A percentile compares a stretch with the other conserved stretches of the same genome.
Evolutionary conservation across 2,113 vertebrate genomes (phyloP).

Genomic region (Trogon surrucura): DNA sequence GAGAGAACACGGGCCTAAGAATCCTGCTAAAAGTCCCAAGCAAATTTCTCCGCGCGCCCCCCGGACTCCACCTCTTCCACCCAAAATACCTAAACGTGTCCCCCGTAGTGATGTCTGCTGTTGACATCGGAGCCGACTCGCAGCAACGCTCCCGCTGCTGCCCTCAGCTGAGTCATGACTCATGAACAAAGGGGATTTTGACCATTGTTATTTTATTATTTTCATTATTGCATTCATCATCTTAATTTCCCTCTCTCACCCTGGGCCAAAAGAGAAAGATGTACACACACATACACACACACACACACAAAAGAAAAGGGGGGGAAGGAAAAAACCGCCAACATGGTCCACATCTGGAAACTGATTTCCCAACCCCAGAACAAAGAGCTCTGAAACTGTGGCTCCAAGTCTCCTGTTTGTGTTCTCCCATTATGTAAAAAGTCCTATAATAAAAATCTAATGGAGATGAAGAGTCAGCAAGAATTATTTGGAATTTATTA

Average conservation of each 20-base stretch:
- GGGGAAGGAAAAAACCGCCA: not conserved
- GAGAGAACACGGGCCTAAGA: conserved; percentile 36
- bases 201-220: conserved; percentile 72
- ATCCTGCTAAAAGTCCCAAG: not conserved
- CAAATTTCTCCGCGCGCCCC: not conserved
- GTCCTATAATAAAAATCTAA: conserved; percentile 48
- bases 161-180: conserved; percentile 61
- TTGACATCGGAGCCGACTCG: conserved; percentile 41
- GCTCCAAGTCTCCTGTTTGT: conserved; percentile 56
- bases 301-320: not conserved
- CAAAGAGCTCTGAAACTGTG: conserved; percentile 59
- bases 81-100: not conserved
- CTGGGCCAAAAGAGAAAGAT: conserved; percentile 30
- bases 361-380: conserved; percentile 65
- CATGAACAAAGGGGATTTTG: conserved; percentile 59
- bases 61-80: conserved; percentile 36
- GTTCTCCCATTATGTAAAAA: conserved; percentile 58
- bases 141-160: conserved; percentile 38
- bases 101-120: conserved; percentile 15
- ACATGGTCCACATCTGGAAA: conserved; percentile 69
- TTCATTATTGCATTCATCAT: conserved; percentile 75
- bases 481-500: conserved; percentile 37
- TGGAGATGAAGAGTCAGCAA: not conserved
- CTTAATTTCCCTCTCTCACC: conserved; percentile 58
- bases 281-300: not conserved